Evolutionary conservation across 2,113 vertebrate species (phyloP).

Genomic region (Irena cyanogastra): DNA sequence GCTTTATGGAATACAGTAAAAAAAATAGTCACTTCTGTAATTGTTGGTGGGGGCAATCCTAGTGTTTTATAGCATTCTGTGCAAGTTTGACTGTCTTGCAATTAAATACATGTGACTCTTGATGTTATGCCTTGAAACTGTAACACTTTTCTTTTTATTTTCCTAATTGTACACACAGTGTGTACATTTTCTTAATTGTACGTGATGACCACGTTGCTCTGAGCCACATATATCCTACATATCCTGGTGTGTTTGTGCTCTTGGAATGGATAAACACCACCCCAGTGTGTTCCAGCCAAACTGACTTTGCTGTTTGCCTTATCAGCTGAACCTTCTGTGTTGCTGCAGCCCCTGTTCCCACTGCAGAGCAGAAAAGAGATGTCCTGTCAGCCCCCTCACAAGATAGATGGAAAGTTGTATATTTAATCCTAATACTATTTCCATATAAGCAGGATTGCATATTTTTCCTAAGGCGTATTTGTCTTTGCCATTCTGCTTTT

Average conservation of each 20-base stretch:
- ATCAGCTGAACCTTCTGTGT: neutral
- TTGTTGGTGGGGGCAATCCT: neutral
- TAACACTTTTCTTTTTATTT: neutral
- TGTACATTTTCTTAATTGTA: neutral
- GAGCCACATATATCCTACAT: neutral
- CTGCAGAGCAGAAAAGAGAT: neutral
- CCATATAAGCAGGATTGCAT: neutral
- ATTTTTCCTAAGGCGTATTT: neutral
- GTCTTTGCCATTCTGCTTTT: neutral
- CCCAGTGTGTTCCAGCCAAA: neutral
- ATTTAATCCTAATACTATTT: neutral
- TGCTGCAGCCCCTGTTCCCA: neutral
- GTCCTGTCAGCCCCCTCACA: neutral
- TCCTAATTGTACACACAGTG: neutral
- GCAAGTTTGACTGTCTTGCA: neutral
- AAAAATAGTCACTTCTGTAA: fast-evolving
- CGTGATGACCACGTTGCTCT: neutral
- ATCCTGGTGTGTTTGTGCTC: no score
- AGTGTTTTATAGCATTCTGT: neutral
- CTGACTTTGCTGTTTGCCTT: neutral
- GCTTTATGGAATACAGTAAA: neutral
- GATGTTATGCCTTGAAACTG: neutral
- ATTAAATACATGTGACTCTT: neutral
- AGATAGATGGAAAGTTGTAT: neutral
- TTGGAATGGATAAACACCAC: neutral